phyloP scores from a whole-genome alignment of 2,888 invertebrate genomes.

The Bellardia pandia region DNA sequence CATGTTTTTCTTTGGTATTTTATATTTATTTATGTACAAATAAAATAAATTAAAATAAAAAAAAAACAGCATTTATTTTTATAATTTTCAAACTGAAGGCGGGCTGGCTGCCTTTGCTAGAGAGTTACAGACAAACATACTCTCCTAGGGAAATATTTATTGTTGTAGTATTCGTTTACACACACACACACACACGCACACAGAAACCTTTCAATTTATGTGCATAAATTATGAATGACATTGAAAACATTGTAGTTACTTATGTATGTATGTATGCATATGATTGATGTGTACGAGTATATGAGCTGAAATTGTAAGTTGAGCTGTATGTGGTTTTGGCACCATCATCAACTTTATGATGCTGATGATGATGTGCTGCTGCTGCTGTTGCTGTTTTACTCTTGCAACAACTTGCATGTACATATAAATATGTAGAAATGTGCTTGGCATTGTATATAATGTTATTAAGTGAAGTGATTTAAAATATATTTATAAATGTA shows the following conservation, averaged over 20 bases:
- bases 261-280: background rate
- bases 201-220: slow-evolving; percentile 65
- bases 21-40: slow-evolving; percentile 25
- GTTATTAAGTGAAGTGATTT: slow-evolving; percentile 60
- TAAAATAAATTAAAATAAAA: background rate
- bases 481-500: slow-evolving; percentile 15
- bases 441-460: slow-evolving; percentile 24
- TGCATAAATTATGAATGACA: slow-evolving; percentile 71
- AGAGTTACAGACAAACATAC: background rate
- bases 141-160: background rate
- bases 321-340: slow-evolving; percentile 61
- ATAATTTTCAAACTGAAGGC: slow-evolving; percentile 48
- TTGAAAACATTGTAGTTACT: slow-evolving; percentile 61
- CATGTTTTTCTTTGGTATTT: slow-evolving; percentile 23
- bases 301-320: slow-evolving; percentile 8
- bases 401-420: slow-evolving; percentile 10
- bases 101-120: slow-evolving; percentile 14
- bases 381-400: background rate
- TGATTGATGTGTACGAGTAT: slow-evolving; percentile 9
- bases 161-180: slow-evolving; percentile 4
- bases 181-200: slow-evolving; percentile 33
- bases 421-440: background rate
- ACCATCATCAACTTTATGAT: slow-evolving; percentile 45
- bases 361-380: too few relatives aligned
- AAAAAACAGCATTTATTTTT: slow-evolving; percentile 31